Evolutionary conservation across 2,113 vertebrate genomes (phyloP).

Genomic region (Eptesicus fuscus): DNA sequence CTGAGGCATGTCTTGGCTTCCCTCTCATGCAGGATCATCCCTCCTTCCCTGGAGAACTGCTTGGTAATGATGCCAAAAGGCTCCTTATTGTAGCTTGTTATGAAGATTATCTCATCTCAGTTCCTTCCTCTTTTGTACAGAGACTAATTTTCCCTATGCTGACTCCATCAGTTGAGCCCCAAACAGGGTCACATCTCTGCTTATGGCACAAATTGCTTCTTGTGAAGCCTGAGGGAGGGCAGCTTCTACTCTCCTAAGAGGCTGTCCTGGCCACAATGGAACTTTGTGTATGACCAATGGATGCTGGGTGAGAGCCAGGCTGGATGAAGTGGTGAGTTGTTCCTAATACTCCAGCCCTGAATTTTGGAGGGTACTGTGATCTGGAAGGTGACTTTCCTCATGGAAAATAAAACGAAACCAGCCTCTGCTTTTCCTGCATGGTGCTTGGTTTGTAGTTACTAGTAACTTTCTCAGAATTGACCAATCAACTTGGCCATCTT

Average conservation of each 20-base stretch:
- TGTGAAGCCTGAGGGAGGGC: neutral
- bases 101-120: neutral
- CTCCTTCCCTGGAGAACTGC: neutral
- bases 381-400: neutral
- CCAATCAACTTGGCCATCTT: neutral
- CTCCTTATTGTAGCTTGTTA: neutral
- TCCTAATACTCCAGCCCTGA: neutral
- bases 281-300: neutral
- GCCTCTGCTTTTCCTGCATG: neutral
- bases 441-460: neutral
- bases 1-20: neutral
- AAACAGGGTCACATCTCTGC: neutral
- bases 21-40: rapidly evolving
- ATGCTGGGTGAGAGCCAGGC: neutral
- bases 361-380: neutral
- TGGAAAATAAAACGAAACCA: neutral
- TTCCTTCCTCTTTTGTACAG: slow-evolving; percentile 46
- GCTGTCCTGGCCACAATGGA: neutral
- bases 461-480: neutral
- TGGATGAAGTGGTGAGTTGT: neutral
- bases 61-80: rapidly evolving
- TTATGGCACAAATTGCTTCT: neutral
- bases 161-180: slow-evolving; percentile 1
- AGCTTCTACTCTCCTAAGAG: neutral
- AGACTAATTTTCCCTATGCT: slow-evolving; percentile 24